A percentile compares a stretch with the other conserved stretches of the same genome.
Evolutionary conservation across 2,888 invertebrate species (phyloP).

Genomic region (Drosophila silvestris): DNA sequence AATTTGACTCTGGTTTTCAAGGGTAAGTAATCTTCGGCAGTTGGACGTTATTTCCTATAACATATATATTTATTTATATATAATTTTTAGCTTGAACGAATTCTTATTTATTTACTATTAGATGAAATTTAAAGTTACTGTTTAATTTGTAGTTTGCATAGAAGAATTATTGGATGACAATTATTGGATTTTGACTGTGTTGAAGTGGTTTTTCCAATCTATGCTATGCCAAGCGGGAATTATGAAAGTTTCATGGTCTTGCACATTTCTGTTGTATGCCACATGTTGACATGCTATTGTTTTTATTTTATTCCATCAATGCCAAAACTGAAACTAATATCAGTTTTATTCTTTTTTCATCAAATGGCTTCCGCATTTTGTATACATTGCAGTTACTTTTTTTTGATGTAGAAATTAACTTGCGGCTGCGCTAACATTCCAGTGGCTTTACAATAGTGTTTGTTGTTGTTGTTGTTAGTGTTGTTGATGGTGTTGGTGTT

Average conservation of each 20-base stretch:
- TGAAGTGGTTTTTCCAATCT: background rate
- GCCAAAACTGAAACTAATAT: conserved; percentile 43
- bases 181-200: background rate
- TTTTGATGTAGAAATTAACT: conserved; percentile 20
- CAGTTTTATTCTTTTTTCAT: conserved; percentile 44
- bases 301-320: conserved; percentile 24
- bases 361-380: conserved; percentile 61
- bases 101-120: too few relatives aligned
- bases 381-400: conserved; percentile 31
- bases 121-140: background rate
- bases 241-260: background rate
- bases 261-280: background rate
- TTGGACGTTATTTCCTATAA: background rate
- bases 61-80: background rate
- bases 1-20: background rate
- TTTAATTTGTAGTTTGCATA: background rate
- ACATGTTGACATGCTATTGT: conserved; percentile 1
- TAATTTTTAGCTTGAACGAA: background rate
- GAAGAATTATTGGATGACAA: background rate
- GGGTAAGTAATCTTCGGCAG: background rate
- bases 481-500: background rate
- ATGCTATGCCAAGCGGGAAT: background rate
- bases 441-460: conserved; percentile 22
- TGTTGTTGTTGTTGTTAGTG: background rate
- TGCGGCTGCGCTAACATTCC: conserved; percentile 68